phyloP scores from a whole-genome alignment of 2,888 invertebrate species.

The Microctonus hyperodae region DNA sequence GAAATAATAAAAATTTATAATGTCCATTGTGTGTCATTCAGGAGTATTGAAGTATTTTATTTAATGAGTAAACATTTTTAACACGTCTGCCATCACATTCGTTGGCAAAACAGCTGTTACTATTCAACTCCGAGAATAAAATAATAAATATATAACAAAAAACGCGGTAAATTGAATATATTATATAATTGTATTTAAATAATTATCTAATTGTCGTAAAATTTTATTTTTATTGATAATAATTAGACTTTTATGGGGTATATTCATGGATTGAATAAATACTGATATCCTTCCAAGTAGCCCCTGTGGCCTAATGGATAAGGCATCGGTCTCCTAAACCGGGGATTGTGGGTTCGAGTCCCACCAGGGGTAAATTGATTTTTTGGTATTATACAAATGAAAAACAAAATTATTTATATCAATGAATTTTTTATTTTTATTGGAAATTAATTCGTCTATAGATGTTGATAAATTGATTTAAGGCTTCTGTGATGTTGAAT shows the following conservation, averaged over 20 bases:
- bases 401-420: too few species aligned
- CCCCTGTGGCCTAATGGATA: constrained; percentile 87
- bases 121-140: neutral
- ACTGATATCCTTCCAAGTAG: constrained; percentile 49
- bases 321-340: constrained; percentile 87
- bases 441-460: neutral
- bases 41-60: neutral
- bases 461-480: too few species aligned
- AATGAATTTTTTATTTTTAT: too few species aligned
- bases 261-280: neutral
- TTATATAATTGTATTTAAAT: neutral
- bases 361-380: constrained; percentile 77
- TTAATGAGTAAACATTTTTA: neutral
- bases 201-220: neutral
- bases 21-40: neutral
- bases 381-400: constrained; percentile 38
- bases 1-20: neutral
- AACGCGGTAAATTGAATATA: neutral
- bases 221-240: neutral
- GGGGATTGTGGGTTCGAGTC: constrained; percentile 87
- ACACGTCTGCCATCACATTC: neutral
- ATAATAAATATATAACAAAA: neutral
- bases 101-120: neutral
- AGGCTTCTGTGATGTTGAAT: too few species aligned
- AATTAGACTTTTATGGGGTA: too few species aligned